These are phyloP conservation scores for Poeciliopsis retropinna DNA, from an alignment of 2,113 vertebrate genomes.

Conservation along the genomic window DNA sequence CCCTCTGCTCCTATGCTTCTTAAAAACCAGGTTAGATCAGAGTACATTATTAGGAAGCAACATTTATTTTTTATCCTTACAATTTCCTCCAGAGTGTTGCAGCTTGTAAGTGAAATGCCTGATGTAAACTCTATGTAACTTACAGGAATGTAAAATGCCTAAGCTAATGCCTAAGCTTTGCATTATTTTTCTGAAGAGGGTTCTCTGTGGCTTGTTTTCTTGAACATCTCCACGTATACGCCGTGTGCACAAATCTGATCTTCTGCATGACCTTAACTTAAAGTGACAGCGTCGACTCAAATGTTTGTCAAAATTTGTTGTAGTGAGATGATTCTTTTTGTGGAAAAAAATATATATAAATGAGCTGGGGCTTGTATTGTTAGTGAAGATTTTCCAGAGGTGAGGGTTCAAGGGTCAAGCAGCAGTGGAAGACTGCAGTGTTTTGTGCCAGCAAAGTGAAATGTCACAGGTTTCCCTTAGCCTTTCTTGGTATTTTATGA, in stretches of 20 bases:
- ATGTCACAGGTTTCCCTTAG: slow-evolving; percentile 74
- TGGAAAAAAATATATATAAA: slow-evolving; percentile 1
- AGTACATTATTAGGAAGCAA: not conserved
- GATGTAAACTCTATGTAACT: slow-evolving; percentile 4
- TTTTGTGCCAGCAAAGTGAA: slow-evolving; percentile 62
- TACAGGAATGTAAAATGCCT: slow-evolving; percentile 29
- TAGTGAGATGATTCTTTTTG: slow-evolving; percentile 9
- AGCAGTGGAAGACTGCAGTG: slow-evolving; percentile 11
- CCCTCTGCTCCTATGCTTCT: not conserved
- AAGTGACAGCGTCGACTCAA: slow-evolving; percentile 30
- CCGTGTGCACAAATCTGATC: slow-evolving; percentile 7
- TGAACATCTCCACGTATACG: slow-evolving; percentile 1
- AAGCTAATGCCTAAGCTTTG: slow-evolving; percentile 38
- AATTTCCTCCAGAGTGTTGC: not conserved
- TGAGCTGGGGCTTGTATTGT: not conserved
- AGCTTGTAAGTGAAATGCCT: slow-evolving; percentile 13
- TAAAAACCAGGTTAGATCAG: slow-evolving; percentile 19
- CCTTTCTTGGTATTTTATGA: slow-evolving; percentile 57
- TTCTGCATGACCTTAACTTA: slow-evolving; percentile 21
- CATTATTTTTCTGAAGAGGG: slow-evolving; percentile 4
- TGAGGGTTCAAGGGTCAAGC: slow-evolving; percentile 25
- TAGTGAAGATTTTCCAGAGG: slow-evolving; percentile 27
- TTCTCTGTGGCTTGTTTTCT: slow-evolving; percentile 6
- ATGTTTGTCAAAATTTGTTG: slow-evolving; percentile 28
- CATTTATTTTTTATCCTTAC: not conserved